Conservation (phyloP, 2,888 invertebrate genomes). For the Protophormia terraenovae region DNA sequence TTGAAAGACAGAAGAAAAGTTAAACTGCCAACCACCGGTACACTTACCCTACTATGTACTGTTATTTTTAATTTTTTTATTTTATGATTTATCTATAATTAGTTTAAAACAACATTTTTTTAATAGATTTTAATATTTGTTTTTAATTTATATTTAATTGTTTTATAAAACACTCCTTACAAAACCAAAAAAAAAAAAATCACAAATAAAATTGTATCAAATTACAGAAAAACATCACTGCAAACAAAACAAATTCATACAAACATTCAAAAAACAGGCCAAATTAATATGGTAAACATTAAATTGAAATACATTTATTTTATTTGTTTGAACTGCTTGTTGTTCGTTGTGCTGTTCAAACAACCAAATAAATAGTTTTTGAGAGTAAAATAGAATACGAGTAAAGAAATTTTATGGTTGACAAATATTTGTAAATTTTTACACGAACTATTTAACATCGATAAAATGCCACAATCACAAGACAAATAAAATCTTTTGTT, state of each 20-base stretch:
- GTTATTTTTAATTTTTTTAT: no score
- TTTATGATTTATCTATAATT: no score
- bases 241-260: not conserved
- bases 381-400: not conserved
- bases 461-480: constrained; percentile 68
- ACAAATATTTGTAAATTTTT: constrained; percentile 81
- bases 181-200: no score
- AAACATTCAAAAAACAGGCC: not conserved
- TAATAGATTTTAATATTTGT: no score
- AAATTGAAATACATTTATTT: not conserved
- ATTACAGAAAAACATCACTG: not conserved
- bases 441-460: constrained; percentile 80
- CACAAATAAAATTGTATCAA: not conserved
- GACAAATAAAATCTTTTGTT: not conserved
- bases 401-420: constrained; percentile 76
- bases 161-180: not conserved
- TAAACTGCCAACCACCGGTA: no score
- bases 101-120: no score
- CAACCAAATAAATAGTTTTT: not conserved
- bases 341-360: not conserved
- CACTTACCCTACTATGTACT: no score
- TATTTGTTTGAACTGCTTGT: not conserved
- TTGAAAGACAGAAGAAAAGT: no score
- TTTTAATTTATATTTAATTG: not conserved
- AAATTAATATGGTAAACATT: not conserved